These are phyloP conservation scores for Anolis sagrei DNA, from an alignment of 2,113 vertebrate species.

Conservation along the genomic window DNA sequence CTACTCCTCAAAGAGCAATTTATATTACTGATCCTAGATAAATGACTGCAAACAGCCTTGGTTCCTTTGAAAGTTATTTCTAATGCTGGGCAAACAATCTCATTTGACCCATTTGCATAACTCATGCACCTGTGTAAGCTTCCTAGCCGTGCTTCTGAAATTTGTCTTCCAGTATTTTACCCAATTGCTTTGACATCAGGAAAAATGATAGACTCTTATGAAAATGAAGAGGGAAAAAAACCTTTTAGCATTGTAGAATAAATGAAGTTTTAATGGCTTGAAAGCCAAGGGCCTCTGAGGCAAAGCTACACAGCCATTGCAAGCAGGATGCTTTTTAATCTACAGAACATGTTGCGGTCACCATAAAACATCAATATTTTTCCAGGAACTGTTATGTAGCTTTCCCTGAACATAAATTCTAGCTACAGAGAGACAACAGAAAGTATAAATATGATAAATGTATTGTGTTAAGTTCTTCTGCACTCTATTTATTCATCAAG, in stretches of 20 bases:
- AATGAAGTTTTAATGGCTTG: conserved; percentile 34
- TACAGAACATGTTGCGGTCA: neutral
- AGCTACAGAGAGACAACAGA: neutral
- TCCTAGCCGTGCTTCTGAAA: conserved; percentile 14
- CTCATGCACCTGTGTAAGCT: conserved; percentile 4
- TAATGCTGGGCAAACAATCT: conserved; percentile 12
- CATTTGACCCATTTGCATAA: conserved; percentile 37
- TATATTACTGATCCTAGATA: conserved; percentile 28
- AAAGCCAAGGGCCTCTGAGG: conserved; percentile 31
- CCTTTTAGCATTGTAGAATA: neutral
- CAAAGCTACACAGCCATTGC: neutral
- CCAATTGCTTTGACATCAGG: neutral
- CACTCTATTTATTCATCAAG: neutral
- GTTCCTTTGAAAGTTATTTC: conserved; percentile 29
- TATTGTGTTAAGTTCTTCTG: neutral
- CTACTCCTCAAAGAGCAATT: conserved; percentile 25
- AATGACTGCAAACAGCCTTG: conserved; percentile 43
- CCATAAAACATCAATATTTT: neutral
- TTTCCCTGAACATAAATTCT: neutral
- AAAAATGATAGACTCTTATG: conserved; percentile 8
- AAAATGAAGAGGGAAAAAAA: neutral
- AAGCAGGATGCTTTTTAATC: neutral
- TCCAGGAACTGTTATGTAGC: neutral
- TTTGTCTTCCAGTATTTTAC: conserved; percentile 35
- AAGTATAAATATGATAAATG: neutral